phyloP scores from a whole-genome alignment of 2,797 vertebrate genomes.

The Gambusia yucatana region DNA sequence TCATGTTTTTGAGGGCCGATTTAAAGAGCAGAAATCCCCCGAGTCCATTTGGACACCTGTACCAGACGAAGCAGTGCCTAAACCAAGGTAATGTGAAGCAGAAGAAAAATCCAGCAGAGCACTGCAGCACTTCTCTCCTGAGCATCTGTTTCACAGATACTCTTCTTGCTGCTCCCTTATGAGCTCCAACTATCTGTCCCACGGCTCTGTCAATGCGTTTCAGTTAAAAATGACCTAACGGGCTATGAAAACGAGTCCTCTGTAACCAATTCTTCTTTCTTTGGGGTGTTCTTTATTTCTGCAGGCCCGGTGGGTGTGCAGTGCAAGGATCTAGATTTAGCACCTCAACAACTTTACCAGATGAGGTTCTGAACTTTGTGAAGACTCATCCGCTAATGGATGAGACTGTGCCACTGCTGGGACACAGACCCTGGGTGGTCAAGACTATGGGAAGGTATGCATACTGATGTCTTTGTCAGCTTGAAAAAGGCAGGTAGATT shows the following conservation, averaged over 20 bases:
- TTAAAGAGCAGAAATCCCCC: conserved; percentile 95
- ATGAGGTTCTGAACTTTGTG: conserved; percentile 95
- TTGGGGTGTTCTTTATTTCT: conserved; percentile 17
- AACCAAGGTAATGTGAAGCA: conserved; percentile 87
- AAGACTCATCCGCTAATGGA: conserved; percentile 98
- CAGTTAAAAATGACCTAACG: conserved; percentile 56
- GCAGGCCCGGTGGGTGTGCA: conserved; percentile 92
- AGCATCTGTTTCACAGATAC: conserved; percentile 50
- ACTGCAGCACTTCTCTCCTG: conserved; percentile 47
- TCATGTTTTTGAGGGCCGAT: conserved; percentile 91
- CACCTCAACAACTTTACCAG: conserved; percentile 91
- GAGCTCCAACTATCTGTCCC: conserved; percentile 13
- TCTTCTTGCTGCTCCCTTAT: conserved; percentile 29
- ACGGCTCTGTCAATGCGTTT: conserved; percentile 40
- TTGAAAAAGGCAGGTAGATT: not conserved
- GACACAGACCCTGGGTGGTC: conserved; percentile 92
- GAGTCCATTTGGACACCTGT: conserved; percentile 98
- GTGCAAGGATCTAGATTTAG: conserved; percentile 91
- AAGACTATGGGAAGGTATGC: conserved; percentile 91
- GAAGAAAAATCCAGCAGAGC: conserved; percentile 38
- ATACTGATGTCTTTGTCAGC: conserved; percentile 4
- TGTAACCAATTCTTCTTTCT: not conserved
- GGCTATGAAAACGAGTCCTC: conserved; percentile 31
- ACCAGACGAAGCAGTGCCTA: conserved; percentile 92
- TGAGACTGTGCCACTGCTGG: conserved; percentile 90